Base-by-base conservation (phyloP, 2,113 vertebrate genomes). In the Mohoua ochrocephala region DNA sequence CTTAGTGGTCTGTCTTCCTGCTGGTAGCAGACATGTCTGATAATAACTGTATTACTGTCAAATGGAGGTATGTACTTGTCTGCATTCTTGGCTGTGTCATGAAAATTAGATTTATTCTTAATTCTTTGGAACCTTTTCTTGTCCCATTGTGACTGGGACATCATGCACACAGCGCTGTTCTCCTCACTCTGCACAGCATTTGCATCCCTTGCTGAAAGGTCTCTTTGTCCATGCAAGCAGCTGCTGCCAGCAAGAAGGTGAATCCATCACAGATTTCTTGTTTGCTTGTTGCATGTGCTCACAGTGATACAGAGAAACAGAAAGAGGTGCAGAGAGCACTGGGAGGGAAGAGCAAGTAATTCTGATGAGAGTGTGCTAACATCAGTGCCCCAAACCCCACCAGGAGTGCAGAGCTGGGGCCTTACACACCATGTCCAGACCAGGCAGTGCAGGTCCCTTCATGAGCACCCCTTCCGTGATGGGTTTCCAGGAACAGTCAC, bases 401-500 rank as follows among this genome's bases (percentile, higher is more conserved):
- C 2, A 3, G 31, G 30, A 35, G 39, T 8, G 19, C 31, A 23
- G 44, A 45, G 54, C 64, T 65, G 50, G 22, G 37, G 20, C 50
- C 30, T 44, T 54, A 13, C 0, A 12, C 1, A 6, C 53, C 24
- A 0, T 2, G 7, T 16, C 16, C 24, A 22, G 75, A 21, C 3
- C 26, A 44, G 45, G 39, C 47, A 41, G 21, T 1, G 52, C 1
- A 5, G 17, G 31, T 54, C 30, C 15, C 39, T 67, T 26, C 42
- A 3, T 1, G 4, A 0, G 4, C 19, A 21, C 10, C 18, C 19
- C 27, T 33, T 20, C 16, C 7, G 8, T 2, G 9, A 4, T 11
- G n/a, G 11, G 12, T 20, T 50, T 47, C 37, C 59, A 31, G 59
- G 23, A n/a, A 26, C 13, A 7, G 39, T 15, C 27, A 5, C 1